Evolutionary conservation across 2,888 invertebrate species (phyloP).

Genomic region (Amphipoea lucens): DNA sequence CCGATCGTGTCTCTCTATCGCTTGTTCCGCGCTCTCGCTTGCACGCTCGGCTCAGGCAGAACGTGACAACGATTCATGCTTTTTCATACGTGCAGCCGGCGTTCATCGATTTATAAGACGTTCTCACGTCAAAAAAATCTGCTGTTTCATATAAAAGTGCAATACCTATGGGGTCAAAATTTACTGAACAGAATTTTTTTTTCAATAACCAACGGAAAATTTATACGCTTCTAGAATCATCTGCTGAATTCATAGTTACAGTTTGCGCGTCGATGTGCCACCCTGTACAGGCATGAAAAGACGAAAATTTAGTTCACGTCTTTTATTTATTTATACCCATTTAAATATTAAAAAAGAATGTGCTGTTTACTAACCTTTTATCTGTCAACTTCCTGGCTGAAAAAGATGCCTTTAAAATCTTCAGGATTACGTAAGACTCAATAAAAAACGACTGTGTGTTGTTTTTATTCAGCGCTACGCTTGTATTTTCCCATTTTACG

Average conservation of each 20-base stretch:
- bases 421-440: background rate
- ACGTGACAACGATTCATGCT: no score
- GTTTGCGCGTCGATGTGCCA: background rate
- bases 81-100: no score
- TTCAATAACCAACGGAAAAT: background rate
- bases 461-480: background rate
- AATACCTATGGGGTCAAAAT: background rate
- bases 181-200: background rate
- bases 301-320: background rate
- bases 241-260: background rate
- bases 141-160: background rate
- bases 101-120: no score
- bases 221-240: background rate
- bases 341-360: background rate
- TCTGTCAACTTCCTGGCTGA: background rate
- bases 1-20: no score
- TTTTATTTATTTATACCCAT: background rate
- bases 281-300: background rate
- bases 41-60: no score
- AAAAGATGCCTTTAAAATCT: background rate
- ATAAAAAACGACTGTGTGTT: conserved; percentile 5
- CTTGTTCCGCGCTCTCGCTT: no score
- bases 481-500: conserved; percentile 37
- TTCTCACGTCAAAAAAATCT: background rate
- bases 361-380: background rate